A percentile compares a stretch with the other conserved stretches of the same genome.
Evolutionary conservation across 2,113 vertebrate species (phyloP).

Genomic region (Onychorhynchus coronatus): DNA sequence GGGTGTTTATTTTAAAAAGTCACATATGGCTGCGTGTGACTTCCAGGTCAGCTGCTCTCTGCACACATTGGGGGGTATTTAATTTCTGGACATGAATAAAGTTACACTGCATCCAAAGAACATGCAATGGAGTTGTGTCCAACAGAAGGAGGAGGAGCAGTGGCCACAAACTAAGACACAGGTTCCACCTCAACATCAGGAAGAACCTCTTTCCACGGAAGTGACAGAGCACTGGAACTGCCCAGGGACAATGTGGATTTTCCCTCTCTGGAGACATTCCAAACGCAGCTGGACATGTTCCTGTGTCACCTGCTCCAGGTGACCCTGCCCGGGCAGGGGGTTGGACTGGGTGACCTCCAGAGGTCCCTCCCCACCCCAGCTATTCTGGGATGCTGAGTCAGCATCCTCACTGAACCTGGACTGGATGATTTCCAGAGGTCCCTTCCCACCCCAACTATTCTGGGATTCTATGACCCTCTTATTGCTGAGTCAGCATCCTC

Average conservation of each 20-base stretch:
- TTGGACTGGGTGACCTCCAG: neutral
- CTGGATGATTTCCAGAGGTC: neutral
- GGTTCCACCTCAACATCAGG: neutral
- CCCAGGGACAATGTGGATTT: neutral
- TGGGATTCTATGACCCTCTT: neutral
- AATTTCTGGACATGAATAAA: neutral
- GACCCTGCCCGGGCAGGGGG: neutral
- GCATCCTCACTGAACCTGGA: neutral
- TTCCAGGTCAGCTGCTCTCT: neutral
- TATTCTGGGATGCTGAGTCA: neutral
- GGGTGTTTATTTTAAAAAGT: neutral
- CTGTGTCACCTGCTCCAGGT: neutral
- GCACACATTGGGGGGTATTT: neutral
- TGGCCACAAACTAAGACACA: neutral
- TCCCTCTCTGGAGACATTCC: too few species aligned
- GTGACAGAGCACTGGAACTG: neutral
- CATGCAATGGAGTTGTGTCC: accelerated
- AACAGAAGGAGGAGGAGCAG: neutral
- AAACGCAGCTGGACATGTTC: neutral
- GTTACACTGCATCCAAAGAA: neutral
- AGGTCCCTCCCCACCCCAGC: neutral
- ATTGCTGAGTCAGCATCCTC: neutral
- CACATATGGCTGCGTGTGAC: neutral
- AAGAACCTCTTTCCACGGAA: neutral
- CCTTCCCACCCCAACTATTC: neutral